These are phyloP conservation scores for Aphidoletes aphidimyza DNA, from an alignment of 2,888 invertebrate genomes.

Conservation along the genomic window DNA sequence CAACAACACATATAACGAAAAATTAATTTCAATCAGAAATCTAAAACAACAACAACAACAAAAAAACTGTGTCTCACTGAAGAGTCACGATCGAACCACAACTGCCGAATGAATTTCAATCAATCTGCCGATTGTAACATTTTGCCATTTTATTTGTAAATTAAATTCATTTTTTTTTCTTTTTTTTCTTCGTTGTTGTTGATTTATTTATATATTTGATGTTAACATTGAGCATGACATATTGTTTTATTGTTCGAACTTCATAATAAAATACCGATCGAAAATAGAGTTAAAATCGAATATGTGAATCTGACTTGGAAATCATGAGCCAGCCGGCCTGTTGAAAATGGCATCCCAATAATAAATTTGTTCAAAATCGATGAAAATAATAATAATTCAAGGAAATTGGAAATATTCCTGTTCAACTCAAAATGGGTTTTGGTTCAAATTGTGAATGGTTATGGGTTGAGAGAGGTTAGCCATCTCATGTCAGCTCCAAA, in stretches of 20 bases:
- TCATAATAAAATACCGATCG: too few species aligned
- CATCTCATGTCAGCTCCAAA: too few species aligned
- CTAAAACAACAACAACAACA: neutral
- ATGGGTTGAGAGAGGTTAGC: too few species aligned
- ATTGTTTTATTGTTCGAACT: neutral
- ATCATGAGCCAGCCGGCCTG: neutral
- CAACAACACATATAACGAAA: too few species aligned
- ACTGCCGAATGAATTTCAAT: neutral
- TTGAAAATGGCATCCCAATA: neutral
- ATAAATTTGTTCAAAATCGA: neutral
- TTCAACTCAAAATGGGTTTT: too few species aligned
- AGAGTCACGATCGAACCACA: neutral
- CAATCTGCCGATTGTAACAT: neutral
- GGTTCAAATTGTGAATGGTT: too few species aligned
- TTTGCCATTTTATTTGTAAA: neutral
- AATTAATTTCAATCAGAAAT: too few species aligned
- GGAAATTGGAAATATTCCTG: too few species aligned
- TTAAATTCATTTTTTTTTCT: neutral
- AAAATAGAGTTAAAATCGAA: too few species aligned
- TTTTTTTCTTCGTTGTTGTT: neutral
- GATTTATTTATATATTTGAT: too few species aligned
- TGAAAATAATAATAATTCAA: neutral
- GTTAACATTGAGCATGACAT: constrained; percentile 5
- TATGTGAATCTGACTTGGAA: too few species aligned
- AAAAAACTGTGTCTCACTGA: neutral